These are phyloP conservation scores for Eubasilissa splendida DNA, from an alignment of 2,888 invertebrate genomes.

Conservation along the genomic window DNA sequence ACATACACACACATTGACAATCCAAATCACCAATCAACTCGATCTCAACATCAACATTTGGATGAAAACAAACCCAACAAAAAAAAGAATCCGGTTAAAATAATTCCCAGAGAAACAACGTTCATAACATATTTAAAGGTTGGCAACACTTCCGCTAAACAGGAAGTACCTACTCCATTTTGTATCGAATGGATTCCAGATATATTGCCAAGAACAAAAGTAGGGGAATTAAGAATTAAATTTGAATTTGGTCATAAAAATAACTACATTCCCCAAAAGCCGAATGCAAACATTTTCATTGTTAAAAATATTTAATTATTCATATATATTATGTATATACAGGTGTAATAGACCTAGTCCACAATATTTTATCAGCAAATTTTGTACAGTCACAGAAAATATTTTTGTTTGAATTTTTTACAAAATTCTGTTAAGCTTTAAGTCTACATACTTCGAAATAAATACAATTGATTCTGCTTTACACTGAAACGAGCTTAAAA, in stretches of 20 bases:
- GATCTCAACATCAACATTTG: not conserved
- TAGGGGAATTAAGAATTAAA: slow-evolving; percentile 81
- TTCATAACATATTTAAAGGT: slow-evolving; percentile 77
- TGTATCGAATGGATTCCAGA: slow-evolving; percentile 85
- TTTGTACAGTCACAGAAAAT: too few species aligned
- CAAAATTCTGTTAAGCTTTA: too few species aligned
- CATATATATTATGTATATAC: too few species aligned
- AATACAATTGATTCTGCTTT: too few species aligned
- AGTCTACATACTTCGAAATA: too few species aligned
- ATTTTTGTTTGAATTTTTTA: too few species aligned
- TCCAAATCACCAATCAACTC: slow-evolving; percentile 48
- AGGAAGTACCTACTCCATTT: slow-evolving; percentile 75
- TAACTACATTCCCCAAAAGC: slow-evolving; percentile 54
- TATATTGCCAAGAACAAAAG: slow-evolving; percentile 77
- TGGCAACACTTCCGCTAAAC: slow-evolving; percentile 67
- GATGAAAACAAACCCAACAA: slow-evolving; percentile 59
- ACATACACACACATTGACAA: slow-evolving; percentile 67
- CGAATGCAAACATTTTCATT: not conserved
- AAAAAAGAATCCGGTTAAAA: slow-evolving; percentile 66
- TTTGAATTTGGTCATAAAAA: slow-evolving; percentile 81
- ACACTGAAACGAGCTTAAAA: too few species aligned
- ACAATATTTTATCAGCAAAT: too few species aligned
- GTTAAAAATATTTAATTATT: too few species aligned
- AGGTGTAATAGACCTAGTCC: too few species aligned
- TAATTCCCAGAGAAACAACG: slow-evolving; percentile 31